Evolutionary conservation across 2,113 vertebrate genomes (phyloP), one percentile per base, ranked within the genome.

Genomic region (Tylochromis polylepis): DNA sequence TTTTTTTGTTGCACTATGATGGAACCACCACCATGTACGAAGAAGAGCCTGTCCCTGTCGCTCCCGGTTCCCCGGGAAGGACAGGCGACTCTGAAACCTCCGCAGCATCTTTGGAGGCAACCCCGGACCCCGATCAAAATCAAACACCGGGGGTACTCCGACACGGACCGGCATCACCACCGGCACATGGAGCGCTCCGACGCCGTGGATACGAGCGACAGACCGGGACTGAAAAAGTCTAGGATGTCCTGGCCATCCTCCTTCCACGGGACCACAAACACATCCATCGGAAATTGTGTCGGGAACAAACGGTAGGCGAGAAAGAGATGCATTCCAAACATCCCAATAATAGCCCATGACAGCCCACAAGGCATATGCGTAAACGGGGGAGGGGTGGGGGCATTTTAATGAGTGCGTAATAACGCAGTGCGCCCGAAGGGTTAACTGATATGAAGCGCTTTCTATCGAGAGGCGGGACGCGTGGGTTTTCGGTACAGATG

Each of bases 161-260:
- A 97, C 94, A 97, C 97, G 6, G 97, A 97, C 94, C 96, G 97
- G 86, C 96, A 95, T 60, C 94, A 96, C 87, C 93, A 96, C 93
- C 97, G 97, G 92, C 97, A 96, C 93, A 99, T 99, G 84, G 98
- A 99, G 92, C 97, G 98, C 84, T 97, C 98, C 2, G 97, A 99
- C 91, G 98, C 98, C 91, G 95, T 99, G 96, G 98, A 99, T 93
- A 97, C 97, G 70, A 96, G 97, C 90, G 98, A 98, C 95, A 96
- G 98, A 89, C 98, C 97, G 2, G 98, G 98, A 46, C 96, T 99
- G 83, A 97, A 97, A 84, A 98, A 97, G 82, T 97, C 97, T 79
- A 98, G 98, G 79, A 98, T 98, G 98, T 99, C 98, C 77, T 99
- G 98, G 98, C 98, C 98, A 18, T 98, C 97, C 60, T 99, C 98